A percentile compares a stretch with the other conserved stretches of the same genome.
phyloP scores from a whole-genome alignment of 30 jellyfish, hydroid and myxozoan species.

The Morbakka virulenta region DNA sequence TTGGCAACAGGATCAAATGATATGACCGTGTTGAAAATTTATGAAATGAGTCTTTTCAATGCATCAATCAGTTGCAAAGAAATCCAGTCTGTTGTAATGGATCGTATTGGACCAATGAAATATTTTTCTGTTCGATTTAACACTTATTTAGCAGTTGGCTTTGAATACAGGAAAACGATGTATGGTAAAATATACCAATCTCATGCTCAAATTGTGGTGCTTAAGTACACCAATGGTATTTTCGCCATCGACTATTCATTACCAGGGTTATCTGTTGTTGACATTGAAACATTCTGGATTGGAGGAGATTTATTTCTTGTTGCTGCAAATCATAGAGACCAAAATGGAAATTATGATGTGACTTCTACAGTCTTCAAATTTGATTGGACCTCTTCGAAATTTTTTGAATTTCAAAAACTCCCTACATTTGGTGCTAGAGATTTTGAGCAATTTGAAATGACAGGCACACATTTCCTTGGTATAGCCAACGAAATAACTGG shows the following conservation, averaged over 20 bases:
- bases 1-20: neutral
- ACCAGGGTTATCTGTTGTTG: slow-evolving; percentile 55
- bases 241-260: slow-evolving; percentile 30
- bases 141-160: slow-evolving; percentile 61
- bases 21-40: slow-evolving; percentile 13
- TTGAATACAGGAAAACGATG: slow-evolving; percentile 13
- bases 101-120: slow-evolving; percentile 51
- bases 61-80: neutral
- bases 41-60: slow-evolving; percentile 20
- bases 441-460: slow-evolving; percentile 41
- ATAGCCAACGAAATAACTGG: slow-evolving; percentile 66
- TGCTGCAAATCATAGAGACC: slow-evolving; percentile 56
- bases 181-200: neutral
- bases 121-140: slow-evolving; percentile 16
- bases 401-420: slow-evolving; percentile 38
- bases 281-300: slow-evolving; percentile 38
- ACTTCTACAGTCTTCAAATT: slow-evolving; percentile 46
- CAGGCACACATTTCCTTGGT: slow-evolving; percentile 37
- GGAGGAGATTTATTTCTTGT: slow-evolving; percentile 9
- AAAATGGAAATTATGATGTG: slow-evolving; percentile 20
- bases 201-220: slow-evolving; percentile 49
- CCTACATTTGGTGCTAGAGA: slow-evolving; percentile 75
- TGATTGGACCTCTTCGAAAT: slow-evolving; percentile 7
- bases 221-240: slow-evolving; percentile 18
- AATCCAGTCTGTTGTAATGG: slow-evolving; percentile 34